phyloP scores from a whole-genome alignment of 2,888 invertebrate genomes.

The Petrolisthes manimaculis region DNA sequence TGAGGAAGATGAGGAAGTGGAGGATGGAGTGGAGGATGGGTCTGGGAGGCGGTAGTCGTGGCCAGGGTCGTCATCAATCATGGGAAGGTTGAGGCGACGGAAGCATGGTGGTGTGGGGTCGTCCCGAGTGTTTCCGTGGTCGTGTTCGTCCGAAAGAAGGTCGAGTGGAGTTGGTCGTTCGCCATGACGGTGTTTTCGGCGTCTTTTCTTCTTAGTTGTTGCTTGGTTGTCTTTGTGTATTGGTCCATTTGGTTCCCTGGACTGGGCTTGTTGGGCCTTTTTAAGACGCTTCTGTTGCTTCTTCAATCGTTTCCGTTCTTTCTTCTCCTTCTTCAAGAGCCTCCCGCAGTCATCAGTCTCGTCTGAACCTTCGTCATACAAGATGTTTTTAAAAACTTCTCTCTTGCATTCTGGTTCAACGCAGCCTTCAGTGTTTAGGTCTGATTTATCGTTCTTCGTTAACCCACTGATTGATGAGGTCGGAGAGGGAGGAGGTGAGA shows the following conservation, averaged over 20 bases:
- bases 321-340: background rate
- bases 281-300: background rate
- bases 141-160: background rate
- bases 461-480: background rate
- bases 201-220: background rate
- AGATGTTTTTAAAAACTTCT: background rate
- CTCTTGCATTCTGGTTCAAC: background rate
- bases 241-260: background rate
- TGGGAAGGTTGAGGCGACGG: conserved; percentile 1
- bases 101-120: background rate
- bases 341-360: background rate
- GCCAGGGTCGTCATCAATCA: conserved; percentile 6
- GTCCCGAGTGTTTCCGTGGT: background rate
- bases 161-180: background rate
- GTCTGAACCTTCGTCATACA: background rate
- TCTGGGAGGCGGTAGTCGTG: background rate
- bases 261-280: background rate
- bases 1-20: background rate
- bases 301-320: background rate
- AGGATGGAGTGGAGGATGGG: background rate
- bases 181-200: background rate
- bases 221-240: background rate
- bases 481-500: background rate
- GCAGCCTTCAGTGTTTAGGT: background rate
- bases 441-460: background rate